Evolutionary conservation across 2,797 vertebrate genomes (phyloP).

Genomic region (Lemur catta): DNA sequence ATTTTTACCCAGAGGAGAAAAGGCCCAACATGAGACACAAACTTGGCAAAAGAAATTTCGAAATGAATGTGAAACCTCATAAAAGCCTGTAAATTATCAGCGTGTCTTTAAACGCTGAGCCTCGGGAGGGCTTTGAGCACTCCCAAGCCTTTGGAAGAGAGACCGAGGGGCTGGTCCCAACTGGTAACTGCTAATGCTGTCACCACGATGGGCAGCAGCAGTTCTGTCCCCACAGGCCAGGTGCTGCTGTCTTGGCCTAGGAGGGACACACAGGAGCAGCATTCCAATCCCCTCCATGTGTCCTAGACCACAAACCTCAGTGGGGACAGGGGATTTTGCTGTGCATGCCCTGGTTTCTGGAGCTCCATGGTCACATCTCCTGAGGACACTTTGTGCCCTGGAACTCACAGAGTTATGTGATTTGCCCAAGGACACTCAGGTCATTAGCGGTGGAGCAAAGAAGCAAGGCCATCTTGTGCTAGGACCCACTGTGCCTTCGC

Average conservation of each 20-base stretch:
- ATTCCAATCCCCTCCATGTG: background rate
- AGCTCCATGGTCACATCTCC: background rate
- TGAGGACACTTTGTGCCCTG: rapidly evolving
- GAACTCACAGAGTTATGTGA: rapidly evolving
- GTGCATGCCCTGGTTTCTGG: background rate
- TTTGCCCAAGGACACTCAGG: background rate
- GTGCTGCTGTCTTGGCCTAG: background rate
- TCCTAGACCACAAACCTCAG: background rate
- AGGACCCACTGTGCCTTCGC: rapidly evolving
- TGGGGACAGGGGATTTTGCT: background rate
- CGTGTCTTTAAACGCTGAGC: background rate
- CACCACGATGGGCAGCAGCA: background rate
- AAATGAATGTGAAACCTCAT: background rate
- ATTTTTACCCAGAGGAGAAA: conserved; percentile 37
- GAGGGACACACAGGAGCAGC: background rate
- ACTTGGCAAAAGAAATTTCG: conserved; percentile 2
- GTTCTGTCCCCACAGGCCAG: too few relatives aligned
- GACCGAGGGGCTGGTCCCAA: background rate
- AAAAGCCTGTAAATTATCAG: conserved; percentile 13
- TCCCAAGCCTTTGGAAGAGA: background rate
- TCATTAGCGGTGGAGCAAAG: background rate
- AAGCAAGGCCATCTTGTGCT: background rate
- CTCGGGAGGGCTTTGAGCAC: background rate
- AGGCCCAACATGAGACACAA: background rate
- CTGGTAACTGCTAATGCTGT: rapidly evolving